Evolutionary conservation across 2,797 vertebrate genomes (phyloP).

Genomic region (Chiloscyllium punctatum): DNA sequence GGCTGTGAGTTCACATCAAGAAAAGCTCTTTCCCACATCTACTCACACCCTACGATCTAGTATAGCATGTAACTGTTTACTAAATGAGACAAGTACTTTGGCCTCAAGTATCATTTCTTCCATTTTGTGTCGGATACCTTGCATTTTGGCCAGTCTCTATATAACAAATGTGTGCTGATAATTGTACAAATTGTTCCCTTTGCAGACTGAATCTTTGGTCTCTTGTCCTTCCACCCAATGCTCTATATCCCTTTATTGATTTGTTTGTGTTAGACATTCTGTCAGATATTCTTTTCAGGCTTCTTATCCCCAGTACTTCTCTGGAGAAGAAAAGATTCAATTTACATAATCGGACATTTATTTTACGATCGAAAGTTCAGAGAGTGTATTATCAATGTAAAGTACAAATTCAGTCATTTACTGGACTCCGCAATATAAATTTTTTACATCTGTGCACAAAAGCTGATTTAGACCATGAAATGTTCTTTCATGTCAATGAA

Average conservation of each 20-base stretch:
- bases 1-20: background rate
- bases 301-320: background rate
- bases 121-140: background rate
- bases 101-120: background rate
- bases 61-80: background rate
- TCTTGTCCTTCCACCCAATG: background rate
- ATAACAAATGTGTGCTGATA: background rate
- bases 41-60: background rate
- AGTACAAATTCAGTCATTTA: slow-evolving; percentile 5
- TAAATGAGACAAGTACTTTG: background rate
- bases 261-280: background rate
- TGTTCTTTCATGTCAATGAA: background rate
- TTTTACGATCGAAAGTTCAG: slow-evolving; percentile 7
- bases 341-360: background rate
- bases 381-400: background rate
- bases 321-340: background rate
- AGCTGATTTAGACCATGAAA: slow-evolving; percentile 17
- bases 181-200: background rate
- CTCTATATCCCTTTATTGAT: background rate
- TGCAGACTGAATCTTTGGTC: background rate
- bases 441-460: background rate
- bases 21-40: background rate
- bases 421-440: background rate
- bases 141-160: background rate
- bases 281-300: background rate